phyloP scores from a whole-genome alignment of 2,797 vertebrate genomes.

The Peromyscus attwateri region DNA sequence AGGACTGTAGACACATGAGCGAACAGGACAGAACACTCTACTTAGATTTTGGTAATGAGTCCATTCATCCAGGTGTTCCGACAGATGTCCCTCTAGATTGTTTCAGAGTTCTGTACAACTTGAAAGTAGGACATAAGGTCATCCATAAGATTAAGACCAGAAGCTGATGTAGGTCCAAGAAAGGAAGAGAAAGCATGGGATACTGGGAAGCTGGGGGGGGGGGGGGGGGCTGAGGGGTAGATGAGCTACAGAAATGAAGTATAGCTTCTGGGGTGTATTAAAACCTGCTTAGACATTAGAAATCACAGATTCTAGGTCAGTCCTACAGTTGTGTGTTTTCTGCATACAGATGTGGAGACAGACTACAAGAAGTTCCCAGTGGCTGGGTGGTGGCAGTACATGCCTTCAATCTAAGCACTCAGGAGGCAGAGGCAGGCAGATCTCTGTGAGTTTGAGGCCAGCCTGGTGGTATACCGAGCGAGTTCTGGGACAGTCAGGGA shows the following conservation, averaged over 20 bases:
- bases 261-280: background rate
- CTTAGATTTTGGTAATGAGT: background rate
- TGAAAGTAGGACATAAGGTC: background rate
- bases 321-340: background rate
- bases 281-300: background rate
- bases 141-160: background rate
- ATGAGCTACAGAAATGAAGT: background rate
- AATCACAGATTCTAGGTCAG: background rate
- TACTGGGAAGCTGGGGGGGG: background rate
- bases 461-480: background rate
- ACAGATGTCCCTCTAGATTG: background rate
- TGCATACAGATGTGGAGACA: background rate
- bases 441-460: background rate
- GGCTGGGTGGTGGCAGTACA: background rate
- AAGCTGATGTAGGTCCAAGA: background rate
- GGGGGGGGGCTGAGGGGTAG: no score
- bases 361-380: background rate
- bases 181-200: background rate
- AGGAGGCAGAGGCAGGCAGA: no score
- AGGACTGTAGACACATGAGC: background rate
- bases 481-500: background rate
- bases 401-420: no score
- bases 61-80: fast-evolving
- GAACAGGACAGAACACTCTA: background rate
- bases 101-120: background rate